These are phyloP conservation scores for Ceratoteleas bidentatus DNA, from an alignment of 1,140 invertebrate species.

Conservation along the genomic window DNA sequence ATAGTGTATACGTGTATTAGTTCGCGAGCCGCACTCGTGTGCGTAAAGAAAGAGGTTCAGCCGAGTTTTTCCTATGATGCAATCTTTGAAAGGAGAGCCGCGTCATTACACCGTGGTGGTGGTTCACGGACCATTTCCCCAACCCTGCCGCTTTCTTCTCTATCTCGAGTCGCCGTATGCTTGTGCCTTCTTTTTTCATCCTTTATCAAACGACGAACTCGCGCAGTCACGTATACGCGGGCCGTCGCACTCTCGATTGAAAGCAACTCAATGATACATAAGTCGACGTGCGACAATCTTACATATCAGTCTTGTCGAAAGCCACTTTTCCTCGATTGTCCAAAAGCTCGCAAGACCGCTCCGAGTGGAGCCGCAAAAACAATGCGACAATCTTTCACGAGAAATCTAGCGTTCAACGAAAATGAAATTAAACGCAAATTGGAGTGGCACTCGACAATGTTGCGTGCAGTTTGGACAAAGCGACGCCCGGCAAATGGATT, in stretches of 20 bases:
- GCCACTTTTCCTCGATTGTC: background rate
- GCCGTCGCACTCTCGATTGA: slow-evolving; percentile 70
- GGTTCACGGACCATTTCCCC: slow-evolving; percentile 80
- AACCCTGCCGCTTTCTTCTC: slow-evolving; percentile 63
- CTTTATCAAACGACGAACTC: slow-evolving; percentile 54
- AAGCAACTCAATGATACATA: slow-evolving; percentile 77
- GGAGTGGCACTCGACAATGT: too few species aligned
- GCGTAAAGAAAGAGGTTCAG: slow-evolving; percentile 65
- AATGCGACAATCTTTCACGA: too few species aligned
- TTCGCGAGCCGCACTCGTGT: slow-evolving; percentile 15
- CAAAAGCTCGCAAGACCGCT: too few species aligned
- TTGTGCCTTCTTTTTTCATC: slow-evolving; percentile 52
- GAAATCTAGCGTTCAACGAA: too few species aligned
- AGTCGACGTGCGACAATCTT: slow-evolving; percentile 75
- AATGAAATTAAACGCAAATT: too few species aligned
- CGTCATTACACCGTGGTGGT: slow-evolving; percentile 80
- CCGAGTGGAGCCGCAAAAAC: too few species aligned
- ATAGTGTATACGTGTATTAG: slow-evolving; percentile 49
- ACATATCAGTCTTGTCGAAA: slow-evolving; percentile 64
- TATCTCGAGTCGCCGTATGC: slow-evolving; percentile 53
- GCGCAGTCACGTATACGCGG: slow-evolving; percentile 35
- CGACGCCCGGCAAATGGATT: too few species aligned
- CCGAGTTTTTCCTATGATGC: slow-evolving; percentile 80
- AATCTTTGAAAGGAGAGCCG: slow-evolving; percentile 82
- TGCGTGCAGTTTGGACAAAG: too few species aligned